Evolutionary conservation across 2,797 vertebrate species (phyloP).

Genomic region (Helarctos malayanus): DNA sequence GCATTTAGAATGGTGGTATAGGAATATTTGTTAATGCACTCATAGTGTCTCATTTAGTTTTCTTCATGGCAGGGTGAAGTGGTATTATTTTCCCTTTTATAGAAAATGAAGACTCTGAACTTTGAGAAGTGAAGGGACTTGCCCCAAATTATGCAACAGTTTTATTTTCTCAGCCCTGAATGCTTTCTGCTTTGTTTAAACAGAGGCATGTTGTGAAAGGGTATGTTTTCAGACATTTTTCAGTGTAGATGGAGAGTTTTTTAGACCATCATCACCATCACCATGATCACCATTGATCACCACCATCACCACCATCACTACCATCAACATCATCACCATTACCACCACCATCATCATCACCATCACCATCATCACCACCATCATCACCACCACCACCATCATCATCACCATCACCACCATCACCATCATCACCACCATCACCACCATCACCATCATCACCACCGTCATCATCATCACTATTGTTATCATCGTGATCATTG

Average conservation of each 20-base stretch:
- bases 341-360: accelerated
- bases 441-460: background rate
- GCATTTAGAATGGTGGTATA: accelerated
- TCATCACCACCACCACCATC: background rate
- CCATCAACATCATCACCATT: accelerated
- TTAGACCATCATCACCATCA: accelerated
- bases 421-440: accelerated
- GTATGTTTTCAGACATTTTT: accelerated
- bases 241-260: background rate
- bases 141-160: accelerated
- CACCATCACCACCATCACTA: accelerated
- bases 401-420: accelerated
- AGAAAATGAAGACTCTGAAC: background rate
- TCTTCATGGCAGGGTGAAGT: too few relatives aligned
- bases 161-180: background rate
- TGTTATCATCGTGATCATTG: background rate
- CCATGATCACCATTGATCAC: accelerated
- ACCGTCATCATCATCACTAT: background rate
- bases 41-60: accelerated
- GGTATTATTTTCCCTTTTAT: background rate
- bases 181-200: background rate
- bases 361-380: accelerated
- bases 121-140: background rate
- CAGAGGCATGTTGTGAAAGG: too few relatives aligned
- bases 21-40: too few relatives aligned